A percentile compares a stretch with the other conserved stretches of the same genome.
Conservation (phyloP, 2,113 vertebrate species). For the Rallus limicola region DNA sequence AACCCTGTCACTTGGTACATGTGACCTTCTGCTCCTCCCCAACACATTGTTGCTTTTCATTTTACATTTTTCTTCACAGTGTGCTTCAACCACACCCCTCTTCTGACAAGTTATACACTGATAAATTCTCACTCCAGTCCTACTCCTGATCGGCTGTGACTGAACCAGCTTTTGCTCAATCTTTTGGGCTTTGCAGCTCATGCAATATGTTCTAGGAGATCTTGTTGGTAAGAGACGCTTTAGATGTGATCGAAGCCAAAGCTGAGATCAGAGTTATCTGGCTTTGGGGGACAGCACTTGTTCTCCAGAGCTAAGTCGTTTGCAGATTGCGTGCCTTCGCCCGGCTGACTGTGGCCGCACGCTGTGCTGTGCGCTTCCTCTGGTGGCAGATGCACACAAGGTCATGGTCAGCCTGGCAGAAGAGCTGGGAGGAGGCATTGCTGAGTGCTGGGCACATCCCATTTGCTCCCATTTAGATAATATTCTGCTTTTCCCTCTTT, state of each 20-base stretch:
- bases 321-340: background rate
- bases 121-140: background rate
- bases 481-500: background rate
- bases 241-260: background rate
- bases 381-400: background rate
- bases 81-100: background rate
- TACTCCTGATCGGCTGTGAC: background rate
- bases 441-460: background rate
- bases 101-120: background rate
- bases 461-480: background rate
- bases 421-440: background rate
- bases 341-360: background rate
- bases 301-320: background rate
- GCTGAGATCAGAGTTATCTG: background rate
- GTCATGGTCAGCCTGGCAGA: background rate
- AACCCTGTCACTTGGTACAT: background rate
- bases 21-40: background rate
- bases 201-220: background rate
- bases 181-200: background rate
- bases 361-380: background rate
- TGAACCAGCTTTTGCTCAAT: background rate
- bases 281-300: background rate
- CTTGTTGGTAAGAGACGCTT: background rate
- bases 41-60: background rate
- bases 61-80: background rate